Base-by-base conservation (phyloP, 2,113 vertebrate species). In the Nestor notabilis region DNA sequence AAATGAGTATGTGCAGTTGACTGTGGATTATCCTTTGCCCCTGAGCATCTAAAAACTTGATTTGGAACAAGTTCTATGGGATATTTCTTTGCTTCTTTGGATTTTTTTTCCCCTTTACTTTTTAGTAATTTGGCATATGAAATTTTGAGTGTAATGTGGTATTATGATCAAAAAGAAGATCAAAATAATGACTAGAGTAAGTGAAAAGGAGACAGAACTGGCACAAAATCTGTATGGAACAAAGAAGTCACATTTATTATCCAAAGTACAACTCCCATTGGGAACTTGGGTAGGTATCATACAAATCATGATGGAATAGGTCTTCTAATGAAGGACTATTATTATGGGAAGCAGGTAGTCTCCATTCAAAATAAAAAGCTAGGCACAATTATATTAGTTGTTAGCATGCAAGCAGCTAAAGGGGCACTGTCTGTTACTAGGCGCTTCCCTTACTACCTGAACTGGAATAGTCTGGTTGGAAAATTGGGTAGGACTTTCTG, bases 121-220 rank as follows among this genome's bases (percentile, higher is more conserved):
- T 95, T 84, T 79, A 88, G 55, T 92, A 95, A 83, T 44, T 90
- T 89, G 50, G 14, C 60, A 68, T 78, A 81, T 86, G 35, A 95
- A 90, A 93, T 87, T 96, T 56, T 87, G 72, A 92, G 71, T 71
- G 47, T 93, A 78, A 52, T 64, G 31, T 66, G 71, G 49, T 83
- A 88, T n/a, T 64, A 21, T 78, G 50, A 88, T 94, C 87, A 96
- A 96, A 96, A 96, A 94, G 78, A 95, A 93, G 90, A 94, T 92
- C 83, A 97, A 96, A 96, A 89, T 83, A 92, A 55, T 41, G 72
- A 70, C 43, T 94, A 55, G 79, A 95, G 89, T 86, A 94, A 96
- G 76, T 78, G 92, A 95, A 94, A 95, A 91, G 81, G 83, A 88
- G 81, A 84, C 71, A 52, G 85, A 96, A 92, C 52, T 82, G 60